Conservation (phyloP, 1,140 invertebrate species). For the Drosophila tsacasi region DNA sequence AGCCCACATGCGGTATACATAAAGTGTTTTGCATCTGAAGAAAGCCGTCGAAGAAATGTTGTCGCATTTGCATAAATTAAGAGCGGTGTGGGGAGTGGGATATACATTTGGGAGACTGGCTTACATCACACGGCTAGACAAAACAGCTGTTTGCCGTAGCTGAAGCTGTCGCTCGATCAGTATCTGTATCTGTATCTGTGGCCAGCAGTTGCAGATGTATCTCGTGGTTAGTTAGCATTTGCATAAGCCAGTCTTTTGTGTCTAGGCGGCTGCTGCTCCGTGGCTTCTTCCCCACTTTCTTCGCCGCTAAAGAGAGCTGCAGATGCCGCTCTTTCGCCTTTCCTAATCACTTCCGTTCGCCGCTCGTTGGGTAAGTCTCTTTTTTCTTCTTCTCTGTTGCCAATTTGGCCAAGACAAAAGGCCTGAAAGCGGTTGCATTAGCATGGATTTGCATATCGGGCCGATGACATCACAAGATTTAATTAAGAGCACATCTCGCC, state of each 20-base stretch:
- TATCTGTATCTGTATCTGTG: constrained; percentile 26
- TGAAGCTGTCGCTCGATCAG: constrained; percentile 7
- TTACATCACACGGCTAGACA: constrained; percentile 67
- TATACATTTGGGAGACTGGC: constrained; percentile 44
- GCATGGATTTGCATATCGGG: constrained; percentile 49
- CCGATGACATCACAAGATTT: constrained; percentile 39
- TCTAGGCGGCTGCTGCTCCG: constrained; percentile 14
- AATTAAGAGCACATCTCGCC: constrained; percentile 20
- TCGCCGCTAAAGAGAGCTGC: constrained; percentile 16
- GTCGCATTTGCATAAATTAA: constrained; percentile 79
- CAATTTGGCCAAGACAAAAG: constrained; percentile 53
- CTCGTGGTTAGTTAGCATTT: constrained; percentile 54
- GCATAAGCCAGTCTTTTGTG: constrained; percentile 76
- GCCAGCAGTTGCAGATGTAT: constrained; percentile 2
- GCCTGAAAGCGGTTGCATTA: constrained; percentile 28
- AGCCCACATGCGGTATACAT: constrained; percentile 10
- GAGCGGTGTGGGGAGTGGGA: constrained; percentile 30
- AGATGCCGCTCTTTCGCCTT: constrained; percentile 46
- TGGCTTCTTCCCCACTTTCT: constrained; percentile 73
- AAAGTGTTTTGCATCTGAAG: constrained; percentile 61
- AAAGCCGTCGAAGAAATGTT: constrained; percentile 75
- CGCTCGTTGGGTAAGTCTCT: constrained; percentile 65
- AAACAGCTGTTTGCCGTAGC: constrained; percentile 57
- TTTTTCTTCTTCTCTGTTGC: constrained; percentile 31
- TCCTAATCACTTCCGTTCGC: constrained; percentile 78